phyloP scores from a whole-genome alignment of 2,113 vertebrate genomes.

The Chionis minor region DNA sequence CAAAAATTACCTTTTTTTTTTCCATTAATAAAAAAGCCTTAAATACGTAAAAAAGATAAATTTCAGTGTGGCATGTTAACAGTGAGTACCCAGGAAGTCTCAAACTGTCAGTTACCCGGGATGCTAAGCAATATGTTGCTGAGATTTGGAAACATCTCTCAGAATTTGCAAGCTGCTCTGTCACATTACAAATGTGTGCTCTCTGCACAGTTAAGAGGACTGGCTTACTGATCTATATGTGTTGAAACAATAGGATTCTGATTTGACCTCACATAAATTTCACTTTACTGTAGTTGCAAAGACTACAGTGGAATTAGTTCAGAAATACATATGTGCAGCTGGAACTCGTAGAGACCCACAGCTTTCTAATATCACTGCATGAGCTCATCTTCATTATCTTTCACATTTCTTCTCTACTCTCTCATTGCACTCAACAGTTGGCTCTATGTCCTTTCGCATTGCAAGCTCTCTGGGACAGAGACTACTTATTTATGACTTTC shows the following conservation, averaged over 20 bases:
- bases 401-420: background rate
- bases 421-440: background rate
- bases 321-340: background rate
- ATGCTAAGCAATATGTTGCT: background rate
- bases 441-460: background rate
- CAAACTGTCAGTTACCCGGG: background rate
- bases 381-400: background rate
- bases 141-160: background rate
- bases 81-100: background rate
- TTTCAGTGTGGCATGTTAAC: background rate
- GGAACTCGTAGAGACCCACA: background rate
- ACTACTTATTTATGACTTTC: background rate
- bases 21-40: background rate
- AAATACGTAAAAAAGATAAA: background rate
- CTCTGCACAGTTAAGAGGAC: background rate
- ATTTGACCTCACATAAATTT: background rate
- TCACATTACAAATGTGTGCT: background rate
- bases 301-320: background rate
- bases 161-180: background rate
- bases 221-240: background rate
- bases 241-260: background rate
- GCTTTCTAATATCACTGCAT: background rate
- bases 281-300: background rate
- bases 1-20: background rate
- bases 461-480: background rate